Percentiles rank a stretch among this genome's conserved stretches.
These are phyloP conservation scores for Temnothorax curvispinosus DNA, from an alignment of 1,140 invertebrate species.

Conservation along the genomic window DNA sequence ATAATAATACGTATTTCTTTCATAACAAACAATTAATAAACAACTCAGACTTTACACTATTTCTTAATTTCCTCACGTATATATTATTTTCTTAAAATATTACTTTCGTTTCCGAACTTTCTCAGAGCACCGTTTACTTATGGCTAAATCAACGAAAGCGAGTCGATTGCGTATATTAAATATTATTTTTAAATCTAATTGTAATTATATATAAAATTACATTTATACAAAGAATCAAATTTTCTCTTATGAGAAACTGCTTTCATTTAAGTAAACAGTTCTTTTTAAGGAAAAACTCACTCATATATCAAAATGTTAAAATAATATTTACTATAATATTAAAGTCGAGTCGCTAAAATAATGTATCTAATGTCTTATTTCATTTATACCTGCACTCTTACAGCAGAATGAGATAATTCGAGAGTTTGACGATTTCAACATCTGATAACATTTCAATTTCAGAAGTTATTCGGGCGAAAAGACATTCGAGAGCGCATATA, in stretches of 20 bases:
- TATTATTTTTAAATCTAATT: conserved; percentile 5
- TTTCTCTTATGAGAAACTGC: not conserved
- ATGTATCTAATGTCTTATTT: conserved; percentile 30
- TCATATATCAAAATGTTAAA: too few species aligned
- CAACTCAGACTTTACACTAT: not conserved
- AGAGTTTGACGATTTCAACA: conserved; percentile 36
- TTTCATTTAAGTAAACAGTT: not conserved
- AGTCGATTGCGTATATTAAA: not conserved
- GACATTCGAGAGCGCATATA: conserved; percentile 53
- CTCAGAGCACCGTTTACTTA: not conserved
- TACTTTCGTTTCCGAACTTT: not conserved
- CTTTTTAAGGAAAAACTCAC: not conserved
- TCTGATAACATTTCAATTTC: conserved; percentile 62
- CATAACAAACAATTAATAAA: not conserved
- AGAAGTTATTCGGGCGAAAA: conserved; percentile 53
- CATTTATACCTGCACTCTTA: not conserved
- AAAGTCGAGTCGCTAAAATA: not conserved
- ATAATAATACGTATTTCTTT: not conserved
- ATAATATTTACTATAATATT: not conserved
- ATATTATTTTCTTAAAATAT: not conserved
- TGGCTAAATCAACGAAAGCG: not conserved
- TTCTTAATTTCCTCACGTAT: too few species aligned
- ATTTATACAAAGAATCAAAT: not conserved
- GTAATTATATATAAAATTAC: not conserved
- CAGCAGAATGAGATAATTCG: conserved; percentile 16